phyloP scores from a whole-genome alignment of 1,140 invertebrate genomes.

The Drosophila melanica region DNA sequence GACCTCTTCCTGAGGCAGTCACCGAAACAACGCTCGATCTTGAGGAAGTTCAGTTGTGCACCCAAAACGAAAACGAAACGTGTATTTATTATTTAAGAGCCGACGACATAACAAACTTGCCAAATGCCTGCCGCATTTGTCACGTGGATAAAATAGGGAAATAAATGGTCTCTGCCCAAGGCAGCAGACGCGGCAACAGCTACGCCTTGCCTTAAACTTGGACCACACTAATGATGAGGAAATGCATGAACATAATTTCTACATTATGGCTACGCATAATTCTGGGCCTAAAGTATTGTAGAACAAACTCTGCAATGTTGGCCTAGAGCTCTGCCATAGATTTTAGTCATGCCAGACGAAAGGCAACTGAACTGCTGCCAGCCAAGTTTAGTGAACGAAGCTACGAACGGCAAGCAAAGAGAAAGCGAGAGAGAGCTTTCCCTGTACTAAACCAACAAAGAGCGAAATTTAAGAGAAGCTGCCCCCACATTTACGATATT shows the following conservation, averaged over 20 bases:
- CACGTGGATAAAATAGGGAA: slow-evolving; percentile 24
- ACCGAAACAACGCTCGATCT: slow-evolving; percentile 7
- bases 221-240: slow-evolving; percentile 50
- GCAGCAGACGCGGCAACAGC: slow-evolving; percentile 26
- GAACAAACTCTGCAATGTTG: slow-evolving; percentile 33
- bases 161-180: slow-evolving; percentile 8
- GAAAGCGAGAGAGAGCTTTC: slow-evolving; percentile 48
- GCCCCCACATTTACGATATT: slow-evolving; percentile 59
- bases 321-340: slow-evolving; percentile 35
- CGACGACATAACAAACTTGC: slow-evolving; percentile 33
- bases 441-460: slow-evolving; percentile 60
- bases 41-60: slow-evolving; percentile 12
- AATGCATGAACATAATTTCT: slow-evolving; percentile 56
- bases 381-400: slow-evolving; percentile 36
- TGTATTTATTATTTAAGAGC: slow-evolving; percentile 70
- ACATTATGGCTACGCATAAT: slow-evolving; percentile 68
- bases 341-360: slow-evolving; percentile 21
- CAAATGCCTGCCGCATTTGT: neutral
- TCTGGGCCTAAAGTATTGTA: slow-evolving; percentile 21
- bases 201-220: slow-evolving; percentile 12
- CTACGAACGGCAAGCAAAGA: slow-evolving; percentile 15
- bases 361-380: slow-evolving; percentile 65
- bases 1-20: slow-evolving; percentile 42
- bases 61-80: slow-evolving; percentile 26
- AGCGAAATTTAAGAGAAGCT: slow-evolving; percentile 37